Conservation (phyloP, 2,888 invertebrate genomes). For the Caenorhabditis sulstoni region DNA sequence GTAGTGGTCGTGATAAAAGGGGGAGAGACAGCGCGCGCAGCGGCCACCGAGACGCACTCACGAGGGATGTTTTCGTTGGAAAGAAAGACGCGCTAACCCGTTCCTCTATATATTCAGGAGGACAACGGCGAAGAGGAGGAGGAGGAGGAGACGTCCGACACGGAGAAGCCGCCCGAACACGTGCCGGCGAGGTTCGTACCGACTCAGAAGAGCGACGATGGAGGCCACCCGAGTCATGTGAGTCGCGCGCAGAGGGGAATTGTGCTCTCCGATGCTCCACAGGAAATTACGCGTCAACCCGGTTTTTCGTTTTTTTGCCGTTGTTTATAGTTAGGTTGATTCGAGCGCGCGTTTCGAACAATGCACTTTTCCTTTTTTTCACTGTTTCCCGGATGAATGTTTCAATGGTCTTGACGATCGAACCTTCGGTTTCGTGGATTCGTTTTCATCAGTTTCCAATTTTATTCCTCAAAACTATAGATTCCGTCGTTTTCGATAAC, state of each 20-base stretch:
- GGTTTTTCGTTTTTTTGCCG: neutral
- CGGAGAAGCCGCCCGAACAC: conserved; percentile 48
- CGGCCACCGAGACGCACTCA: too few relatives aligned
- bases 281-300: neutral
- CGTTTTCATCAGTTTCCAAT: too few relatives aligned
- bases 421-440: too few relatives aligned
- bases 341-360: neutral
- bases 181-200: conserved; percentile 52
- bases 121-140: conserved; percentile 49
- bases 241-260: neutral
- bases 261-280: neutral
- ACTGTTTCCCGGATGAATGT: too few relatives aligned
- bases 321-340: neutral
- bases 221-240: conserved; percentile 49
- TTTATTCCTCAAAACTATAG: too few relatives aligned
- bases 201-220: conserved; percentile 59
- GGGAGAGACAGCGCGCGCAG: neutral
- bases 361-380: neutral
- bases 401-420: too few relatives aligned
- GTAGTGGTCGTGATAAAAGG: neutral
- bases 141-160: conserved; percentile 48
- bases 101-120: conserved; percentile 43
- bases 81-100: neutral
- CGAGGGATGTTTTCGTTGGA: neutral
- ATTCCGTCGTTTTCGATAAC: too few relatives aligned